phyloP scores from a whole-genome alignment of 92 coral and sea anemone species.

The Porites divaricata region DNA sequence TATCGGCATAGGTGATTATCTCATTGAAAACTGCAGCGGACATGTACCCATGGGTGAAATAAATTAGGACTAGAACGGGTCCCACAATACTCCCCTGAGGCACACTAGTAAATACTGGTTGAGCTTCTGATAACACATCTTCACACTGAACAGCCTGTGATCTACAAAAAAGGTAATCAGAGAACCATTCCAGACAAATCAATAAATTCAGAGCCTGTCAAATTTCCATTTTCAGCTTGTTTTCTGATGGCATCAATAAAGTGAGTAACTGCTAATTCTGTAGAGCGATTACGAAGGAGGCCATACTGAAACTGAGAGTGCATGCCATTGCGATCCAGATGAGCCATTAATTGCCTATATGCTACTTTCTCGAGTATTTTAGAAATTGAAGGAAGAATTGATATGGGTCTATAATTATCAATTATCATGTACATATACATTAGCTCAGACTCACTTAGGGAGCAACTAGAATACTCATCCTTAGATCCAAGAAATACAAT shows the following conservation, averaged over 20 bases:
- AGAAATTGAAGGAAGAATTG: too few relatives aligned
- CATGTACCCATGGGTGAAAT: background rate
- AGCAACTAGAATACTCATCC: too few relatives aligned
- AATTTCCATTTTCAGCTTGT: background rate
- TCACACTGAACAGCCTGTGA: background rate
- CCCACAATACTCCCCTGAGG: background rate
- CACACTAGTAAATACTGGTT: background rate
- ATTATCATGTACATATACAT: too few relatives aligned
- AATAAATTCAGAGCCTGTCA: background rate
- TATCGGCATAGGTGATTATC: background rate
- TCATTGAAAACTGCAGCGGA: background rate
- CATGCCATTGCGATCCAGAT: too few relatives aligned
- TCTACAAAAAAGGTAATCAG: background rate
- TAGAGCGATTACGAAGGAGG: background rate
- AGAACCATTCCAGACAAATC: background rate
- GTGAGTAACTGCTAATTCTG: background rate
- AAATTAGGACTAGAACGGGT: background rate
- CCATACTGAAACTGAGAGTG: background rate
- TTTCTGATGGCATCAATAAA: background rate
- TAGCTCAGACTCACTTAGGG: too few relatives aligned
- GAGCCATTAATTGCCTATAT: too few relatives aligned
- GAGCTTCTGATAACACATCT: background rate
- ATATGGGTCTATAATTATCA: too few relatives aligned
- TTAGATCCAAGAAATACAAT: too few relatives aligned
- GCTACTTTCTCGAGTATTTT: too few relatives aligned